Evolutionary conservation across 2,797 vertebrate species (phyloP).

Genomic region (Glossophaga mutica): DNA sequence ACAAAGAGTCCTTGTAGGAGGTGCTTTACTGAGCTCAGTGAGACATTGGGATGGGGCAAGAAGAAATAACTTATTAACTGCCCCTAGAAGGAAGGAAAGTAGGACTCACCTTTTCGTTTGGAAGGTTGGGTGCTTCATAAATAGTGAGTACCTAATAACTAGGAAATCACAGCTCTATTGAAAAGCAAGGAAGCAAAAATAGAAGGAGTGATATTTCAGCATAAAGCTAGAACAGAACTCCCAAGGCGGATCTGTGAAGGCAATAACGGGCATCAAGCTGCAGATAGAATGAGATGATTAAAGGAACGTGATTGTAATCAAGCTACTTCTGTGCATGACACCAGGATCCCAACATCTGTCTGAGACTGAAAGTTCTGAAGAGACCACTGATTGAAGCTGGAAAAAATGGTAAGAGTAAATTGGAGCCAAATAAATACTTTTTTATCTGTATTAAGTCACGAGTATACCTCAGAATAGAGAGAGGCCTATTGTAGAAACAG

Average conservation of each 20-base stretch:
- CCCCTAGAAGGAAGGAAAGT: not conserved
- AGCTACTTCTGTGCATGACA: constrained; percentile 45
- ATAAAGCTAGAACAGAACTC: not conserved
- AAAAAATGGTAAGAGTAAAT: constrained; percentile 31
- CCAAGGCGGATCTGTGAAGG: not conserved
- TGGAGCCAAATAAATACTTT: constrained; percentile 27
- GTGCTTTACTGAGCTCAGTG: not conserved
- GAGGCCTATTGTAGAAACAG: not conserved
- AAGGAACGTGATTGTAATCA: constrained; percentile 61
- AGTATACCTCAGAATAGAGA: constrained; percentile 34
- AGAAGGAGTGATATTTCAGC: not conserved
- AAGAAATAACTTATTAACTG: not conserved
- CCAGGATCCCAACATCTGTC: constrained; percentile 64
- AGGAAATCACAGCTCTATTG: not conserved
- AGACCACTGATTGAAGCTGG: constrained; percentile 58
- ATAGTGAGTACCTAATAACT: not conserved
- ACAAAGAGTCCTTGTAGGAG: constrained; percentile 13
- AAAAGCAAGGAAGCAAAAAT: constrained; percentile 29
- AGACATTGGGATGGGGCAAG: not conserved
- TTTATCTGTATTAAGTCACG: constrained; percentile 38
- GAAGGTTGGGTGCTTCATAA: not conserved
- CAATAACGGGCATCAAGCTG: constrained; percentile 15
- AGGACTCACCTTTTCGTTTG: not conserved
- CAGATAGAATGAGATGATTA: constrained; percentile 62
- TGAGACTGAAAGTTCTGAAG: constrained; percentile 49